Conservation (phyloP, 2,888 invertebrate species). For the Epistrophe grossulariae region DNA sequence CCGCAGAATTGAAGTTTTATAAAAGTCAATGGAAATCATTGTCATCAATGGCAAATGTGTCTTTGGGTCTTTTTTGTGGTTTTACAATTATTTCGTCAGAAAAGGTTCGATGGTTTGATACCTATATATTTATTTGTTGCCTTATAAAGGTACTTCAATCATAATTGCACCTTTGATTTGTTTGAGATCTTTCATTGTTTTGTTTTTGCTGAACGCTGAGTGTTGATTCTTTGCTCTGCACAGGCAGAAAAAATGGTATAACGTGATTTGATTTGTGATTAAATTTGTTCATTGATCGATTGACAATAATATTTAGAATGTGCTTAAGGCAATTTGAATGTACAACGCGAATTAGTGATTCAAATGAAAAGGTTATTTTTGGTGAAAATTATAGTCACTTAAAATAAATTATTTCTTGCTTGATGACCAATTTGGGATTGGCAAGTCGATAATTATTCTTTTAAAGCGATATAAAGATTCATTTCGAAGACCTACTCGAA, state of each 20-base stretch:
- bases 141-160: constrained; percentile 34
- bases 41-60: constrained; percentile 23
- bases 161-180: constrained; percentile 45
- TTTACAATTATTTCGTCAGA: constrained; percentile 61
- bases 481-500: background rate
- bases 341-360: background rate
- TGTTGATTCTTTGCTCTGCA: background rate
- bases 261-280: constrained; percentile 45
- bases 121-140: background rate
- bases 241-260: constrained; percentile 16
- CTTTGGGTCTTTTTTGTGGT: constrained; percentile 60
- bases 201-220: background rate
- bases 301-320: background rate
- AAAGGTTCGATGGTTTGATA: constrained; percentile 40
- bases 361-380: background rate
- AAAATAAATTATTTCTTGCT: background rate
- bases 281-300: constrained; percentile 33
- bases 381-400: constrained; percentile 6
- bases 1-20: constrained; percentile 29
- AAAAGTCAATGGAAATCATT: constrained; percentile 41
- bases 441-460: background rate
- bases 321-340: background rate
- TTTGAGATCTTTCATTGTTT: constrained; percentile 6
- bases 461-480: background rate
- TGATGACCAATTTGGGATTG: background rate